Percentiles rank a stretch among this genome's conserved stretches.
Evolutionary conservation across 2,888 invertebrate species (phyloP).

Genomic region (Ophonus ardosiacus): DNA sequence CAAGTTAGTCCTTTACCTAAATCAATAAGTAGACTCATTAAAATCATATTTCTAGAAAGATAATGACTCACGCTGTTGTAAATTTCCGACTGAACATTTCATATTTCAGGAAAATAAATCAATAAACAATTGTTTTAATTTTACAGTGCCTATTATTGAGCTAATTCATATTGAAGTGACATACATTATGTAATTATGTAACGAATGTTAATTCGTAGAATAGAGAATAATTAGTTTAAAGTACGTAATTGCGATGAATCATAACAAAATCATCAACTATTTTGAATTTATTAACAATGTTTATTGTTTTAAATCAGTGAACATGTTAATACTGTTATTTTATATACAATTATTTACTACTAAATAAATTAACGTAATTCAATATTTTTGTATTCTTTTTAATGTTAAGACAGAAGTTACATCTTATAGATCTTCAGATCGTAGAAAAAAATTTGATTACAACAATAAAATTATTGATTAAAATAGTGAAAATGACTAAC

Average conservation of each 20-base stretch:
- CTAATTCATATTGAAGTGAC: neutral
- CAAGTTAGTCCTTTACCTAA: neutral
- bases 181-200: constrained; percentile 21
- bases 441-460: too few species aligned
- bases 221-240: constrained; percentile 3
- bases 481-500: too few species aligned
- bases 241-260: constrained; percentile 5
- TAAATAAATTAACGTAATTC: too few species aligned
- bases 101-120: constrained; percentile 10
- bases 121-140: neutral
- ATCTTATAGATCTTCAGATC: too few species aligned
- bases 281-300: constrained; percentile 15
- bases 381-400: too few species aligned
- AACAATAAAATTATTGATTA: too few species aligned
- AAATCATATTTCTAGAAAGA: constrained; percentile 7
- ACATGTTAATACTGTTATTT: constrained; percentile 2
- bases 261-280: neutral
- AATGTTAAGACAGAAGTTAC: too few species aligned
- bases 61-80: neutral
- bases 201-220: constrained; percentile 26
- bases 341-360: too few species aligned
- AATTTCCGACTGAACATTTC: neutral
- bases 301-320: constrained; percentile 23
- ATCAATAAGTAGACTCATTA: constrained; percentile 5
- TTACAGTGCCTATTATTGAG: neutral